Conservation (phyloP, 2,113 vertebrate genomes). For the Dinomys branickii region DNA sequence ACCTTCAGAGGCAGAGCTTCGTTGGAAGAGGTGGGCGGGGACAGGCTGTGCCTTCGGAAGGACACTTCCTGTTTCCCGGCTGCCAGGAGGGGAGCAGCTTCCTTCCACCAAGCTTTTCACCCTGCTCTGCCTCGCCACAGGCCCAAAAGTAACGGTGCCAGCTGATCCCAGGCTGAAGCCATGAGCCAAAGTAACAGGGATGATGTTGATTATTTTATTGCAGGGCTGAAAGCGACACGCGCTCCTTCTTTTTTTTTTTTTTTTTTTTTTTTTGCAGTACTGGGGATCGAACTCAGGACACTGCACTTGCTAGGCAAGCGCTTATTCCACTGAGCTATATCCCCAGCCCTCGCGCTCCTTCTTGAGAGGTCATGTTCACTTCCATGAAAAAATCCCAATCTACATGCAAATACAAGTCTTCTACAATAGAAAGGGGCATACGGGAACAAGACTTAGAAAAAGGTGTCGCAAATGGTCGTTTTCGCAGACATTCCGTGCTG, state of each 20-base stretch:
- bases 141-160: background rate
- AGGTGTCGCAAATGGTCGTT: background rate
- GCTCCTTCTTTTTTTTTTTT: too few relatives aligned
- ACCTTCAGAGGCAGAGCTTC: background rate
- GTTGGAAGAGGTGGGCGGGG: background rate
- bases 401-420: background rate
- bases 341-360: too few relatives aligned
- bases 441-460: background rate
- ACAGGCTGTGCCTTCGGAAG: background rate
- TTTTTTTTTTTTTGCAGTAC: too few relatives aligned
- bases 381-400: background rate
- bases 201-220: background rate
- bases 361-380: background rate
- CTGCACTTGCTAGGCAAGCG: too few relatives aligned
- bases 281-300: too few relatives aligned
- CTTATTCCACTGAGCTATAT: too few relatives aligned
- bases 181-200: background rate
- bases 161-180: background rate
- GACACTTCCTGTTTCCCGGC: background rate
- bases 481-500: background rate
- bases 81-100: background rate
- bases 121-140: background rate
- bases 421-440: background rate
- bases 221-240: background rate
- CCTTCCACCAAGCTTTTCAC: background rate